A percentile compares a stretch with the other conserved stretches of the same genome.
Evolutionary conservation across 2,888 invertebrate species (phyloP).

Genomic region (Agelastica alni): DNA sequence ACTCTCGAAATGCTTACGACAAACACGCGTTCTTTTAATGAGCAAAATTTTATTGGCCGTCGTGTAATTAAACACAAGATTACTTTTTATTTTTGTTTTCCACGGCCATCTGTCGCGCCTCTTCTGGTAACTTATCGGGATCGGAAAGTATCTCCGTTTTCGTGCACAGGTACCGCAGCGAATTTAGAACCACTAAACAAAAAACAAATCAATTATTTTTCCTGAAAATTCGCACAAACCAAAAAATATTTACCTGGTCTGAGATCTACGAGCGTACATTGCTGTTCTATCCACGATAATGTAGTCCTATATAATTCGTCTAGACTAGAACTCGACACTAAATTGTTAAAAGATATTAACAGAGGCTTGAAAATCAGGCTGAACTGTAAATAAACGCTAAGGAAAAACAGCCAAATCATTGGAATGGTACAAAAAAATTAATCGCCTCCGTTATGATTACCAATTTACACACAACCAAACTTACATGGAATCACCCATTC

Average conservation of each 20-base stretch:
- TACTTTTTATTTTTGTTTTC: conserved; percentile 26
- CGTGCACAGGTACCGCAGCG: conserved; percentile 86
- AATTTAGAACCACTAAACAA: conserved; percentile 85
- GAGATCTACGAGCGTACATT: conserved; percentile 92
- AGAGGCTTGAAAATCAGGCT: conserved; percentile 89
- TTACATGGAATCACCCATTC: too few species aligned
- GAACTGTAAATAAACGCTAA: conserved; percentile 68
- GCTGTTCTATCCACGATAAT: conserved; percentile 93
- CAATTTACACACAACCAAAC: too few species aligned
- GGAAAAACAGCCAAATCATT: conserved; percentile 45
- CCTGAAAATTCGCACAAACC: not conserved
- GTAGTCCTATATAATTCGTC: conserved; percentile 92
- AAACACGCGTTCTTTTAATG: conserved; percentile 26
- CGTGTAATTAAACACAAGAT: conserved; percentile 10
- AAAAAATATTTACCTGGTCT: conserved; percentile 74
- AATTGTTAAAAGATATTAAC: conserved; percentile 87
- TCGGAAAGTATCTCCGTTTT: conserved; percentile 90
- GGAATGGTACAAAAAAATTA: not conserved
- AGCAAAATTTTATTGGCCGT: conserved; percentile 29
- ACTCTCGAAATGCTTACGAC: not conserved
- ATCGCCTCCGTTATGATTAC: too few species aligned
- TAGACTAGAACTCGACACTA: conserved; percentile 88
- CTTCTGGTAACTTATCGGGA: conserved; percentile 86
- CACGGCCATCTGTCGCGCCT: conserved; percentile 77
- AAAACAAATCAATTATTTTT: conserved; percentile 6